Percentiles rank a stretch among this genome's conserved stretches.
phyloP scores from a whole-genome alignment of 2,113 vertebrate genomes.

The Lanius ludovicianus region DNA sequence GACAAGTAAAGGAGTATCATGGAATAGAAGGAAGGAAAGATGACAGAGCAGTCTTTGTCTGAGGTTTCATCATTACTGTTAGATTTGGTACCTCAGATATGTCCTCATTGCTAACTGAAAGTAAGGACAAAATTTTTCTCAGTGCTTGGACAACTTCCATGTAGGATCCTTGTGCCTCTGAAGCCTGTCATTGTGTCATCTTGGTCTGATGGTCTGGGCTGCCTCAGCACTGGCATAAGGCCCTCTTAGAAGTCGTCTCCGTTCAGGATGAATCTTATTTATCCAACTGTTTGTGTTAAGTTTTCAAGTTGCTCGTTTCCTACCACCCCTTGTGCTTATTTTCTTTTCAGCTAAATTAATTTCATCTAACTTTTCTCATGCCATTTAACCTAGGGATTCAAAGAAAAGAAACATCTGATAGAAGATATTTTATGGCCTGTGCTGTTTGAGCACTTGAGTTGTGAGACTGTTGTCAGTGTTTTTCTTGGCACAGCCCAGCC shows the following conservation, averaged over 20 bases:
- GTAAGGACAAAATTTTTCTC: neutral
- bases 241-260: neutral
- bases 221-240: neutral
- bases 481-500: slow-evolving; percentile 14
- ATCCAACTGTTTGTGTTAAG: neutral
- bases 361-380: slow-evolving; percentile 45
- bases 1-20: neutral
- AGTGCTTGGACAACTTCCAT: fast-evolving
- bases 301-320: neutral
- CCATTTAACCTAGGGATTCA: slow-evolving; percentile 13
- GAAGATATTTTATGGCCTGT: slow-evolving; percentile 19
- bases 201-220: neutral
- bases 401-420: slow-evolving; percentile 17
- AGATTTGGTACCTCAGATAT: neutral
- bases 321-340: neutral
- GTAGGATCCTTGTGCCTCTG: neutral
- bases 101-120: neutral
- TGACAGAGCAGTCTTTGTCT: neutral
- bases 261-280: neutral
- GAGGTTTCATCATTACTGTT: neutral
- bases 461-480: slow-evolving; percentile 39
- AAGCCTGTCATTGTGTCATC: neutral
- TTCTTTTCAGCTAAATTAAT: slow-evolving; percentile 53
- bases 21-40: neutral
- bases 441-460: slow-evolving; percentile 15